phyloP scores from a whole-genome alignment of 2,113 vertebrate species.

The Colossoma macropomum region DNA sequence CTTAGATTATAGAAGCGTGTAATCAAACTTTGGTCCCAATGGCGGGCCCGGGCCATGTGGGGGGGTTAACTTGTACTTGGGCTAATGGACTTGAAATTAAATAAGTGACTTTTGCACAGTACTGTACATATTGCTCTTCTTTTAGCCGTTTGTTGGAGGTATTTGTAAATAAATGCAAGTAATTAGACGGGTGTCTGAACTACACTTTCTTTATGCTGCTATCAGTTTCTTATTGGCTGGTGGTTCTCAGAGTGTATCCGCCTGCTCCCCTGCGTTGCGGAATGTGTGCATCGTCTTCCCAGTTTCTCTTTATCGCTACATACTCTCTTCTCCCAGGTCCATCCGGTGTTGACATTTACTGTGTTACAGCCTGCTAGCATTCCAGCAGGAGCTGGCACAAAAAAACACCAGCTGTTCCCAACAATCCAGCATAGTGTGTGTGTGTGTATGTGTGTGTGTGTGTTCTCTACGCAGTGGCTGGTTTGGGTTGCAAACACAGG shows the following conservation, averaged over 20 bases:
- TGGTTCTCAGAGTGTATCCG: conserved; percentile 34
- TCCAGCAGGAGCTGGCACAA: conserved; percentile 65
- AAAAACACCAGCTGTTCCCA: conserved; percentile 67
- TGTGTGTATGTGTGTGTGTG: conserved; percentile 36
- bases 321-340: conserved; percentile 54
- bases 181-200: conserved; percentile 27
- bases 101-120: too few relatives aligned
- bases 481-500: conserved; percentile 58
- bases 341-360: conserved; percentile 70
- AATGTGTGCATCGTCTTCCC: conserved; percentile 51
- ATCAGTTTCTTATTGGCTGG: not conserved
- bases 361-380: conserved; percentile 64
- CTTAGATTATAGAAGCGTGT: too few relatives aligned
- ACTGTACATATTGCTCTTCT: too few relatives aligned
- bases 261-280: conserved; percentile 18
- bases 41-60: too few relatives aligned
- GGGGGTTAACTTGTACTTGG: too few relatives aligned
- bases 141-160: not conserved
- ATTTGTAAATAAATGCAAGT: conserved; percentile 11
- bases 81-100: too few relatives aligned
- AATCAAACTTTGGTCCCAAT: too few relatives aligned
- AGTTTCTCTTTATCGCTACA: conserved; percentile 53
- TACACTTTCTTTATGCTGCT: not conserved
- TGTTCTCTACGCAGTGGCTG: conserved; percentile 28
- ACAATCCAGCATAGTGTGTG: conserved; percentile 50